Conservation (phyloP, 2,113 vertebrate species). For the Anhinga anhinga region DNA sequence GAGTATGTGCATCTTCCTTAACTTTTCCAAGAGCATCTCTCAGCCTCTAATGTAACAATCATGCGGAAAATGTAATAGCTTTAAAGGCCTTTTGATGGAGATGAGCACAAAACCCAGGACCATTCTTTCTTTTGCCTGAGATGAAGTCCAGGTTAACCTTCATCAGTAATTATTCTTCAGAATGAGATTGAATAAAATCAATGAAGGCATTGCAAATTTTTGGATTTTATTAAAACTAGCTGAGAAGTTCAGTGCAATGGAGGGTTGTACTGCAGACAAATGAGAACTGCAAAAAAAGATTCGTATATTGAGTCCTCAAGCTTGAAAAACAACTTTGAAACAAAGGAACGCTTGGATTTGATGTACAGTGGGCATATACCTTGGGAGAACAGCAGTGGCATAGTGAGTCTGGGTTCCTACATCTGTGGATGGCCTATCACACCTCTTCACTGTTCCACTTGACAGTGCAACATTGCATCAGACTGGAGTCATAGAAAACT, state of each 20-base stretch:
- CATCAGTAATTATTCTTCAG: neutral
- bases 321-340: neutral
- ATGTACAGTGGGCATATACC: neutral
- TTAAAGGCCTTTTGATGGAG: neutral
- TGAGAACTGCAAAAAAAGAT: neutral
- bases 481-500: neutral
- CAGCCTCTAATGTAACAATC: neutral
- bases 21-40: neutral
- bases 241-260: neutral
- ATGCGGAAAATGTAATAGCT: neutral
- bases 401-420: neutral
- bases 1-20: neutral
- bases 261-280: neutral
- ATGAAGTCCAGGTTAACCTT: neutral
- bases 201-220: neutral
- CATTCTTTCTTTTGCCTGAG: neutral
- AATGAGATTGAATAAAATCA: neutral
- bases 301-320: neutral
- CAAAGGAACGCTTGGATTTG: neutral
- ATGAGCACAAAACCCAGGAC: neutral
- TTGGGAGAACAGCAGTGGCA: neutral
- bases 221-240: neutral
- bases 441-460: neutral
- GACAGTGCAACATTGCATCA: neutral
- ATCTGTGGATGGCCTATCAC: neutral